Conservation (phyloP, 2,797 vertebrate genomes). For the Pipistrellus kuhlii region DNA sequence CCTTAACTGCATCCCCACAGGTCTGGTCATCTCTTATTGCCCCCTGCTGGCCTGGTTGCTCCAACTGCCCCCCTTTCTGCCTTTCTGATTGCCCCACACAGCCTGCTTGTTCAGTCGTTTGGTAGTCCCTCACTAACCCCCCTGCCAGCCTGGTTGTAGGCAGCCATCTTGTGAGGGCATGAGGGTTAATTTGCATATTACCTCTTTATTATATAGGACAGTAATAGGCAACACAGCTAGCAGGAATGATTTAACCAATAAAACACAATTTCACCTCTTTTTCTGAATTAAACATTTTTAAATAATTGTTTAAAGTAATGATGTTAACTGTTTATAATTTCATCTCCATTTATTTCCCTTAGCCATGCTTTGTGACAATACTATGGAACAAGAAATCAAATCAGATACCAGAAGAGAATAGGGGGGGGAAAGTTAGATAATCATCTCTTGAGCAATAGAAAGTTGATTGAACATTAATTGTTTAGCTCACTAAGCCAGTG, state of each 20-base stretch:
- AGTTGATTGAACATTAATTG: neutral
- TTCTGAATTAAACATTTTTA: constrained; percentile 50
- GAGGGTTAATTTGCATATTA: too few species aligned
- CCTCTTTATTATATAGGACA: neutral
- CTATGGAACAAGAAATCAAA: neutral
- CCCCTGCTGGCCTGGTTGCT: too few species aligned
- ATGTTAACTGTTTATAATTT: constrained; percentile 52
- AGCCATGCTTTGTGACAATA: neutral
- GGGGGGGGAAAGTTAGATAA: neutral
- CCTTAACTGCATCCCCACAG: too few species aligned
- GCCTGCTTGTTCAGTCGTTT: too few species aligned
- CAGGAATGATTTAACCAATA: constrained; percentile 25
- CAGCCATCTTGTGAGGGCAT: too few species aligned
- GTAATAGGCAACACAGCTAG: neutral
- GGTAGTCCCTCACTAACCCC: too few species aligned
- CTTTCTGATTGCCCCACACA: too few species aligned
- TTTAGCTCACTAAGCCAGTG: constrained; percentile 22
- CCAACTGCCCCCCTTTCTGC: too few species aligned
- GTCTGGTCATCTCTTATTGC: too few species aligned
- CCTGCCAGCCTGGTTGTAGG: too few species aligned
- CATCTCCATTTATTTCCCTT: neutral
- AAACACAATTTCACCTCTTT: constrained; percentile 47
- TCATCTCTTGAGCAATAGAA: neutral
- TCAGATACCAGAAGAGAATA: constrained; percentile 22
- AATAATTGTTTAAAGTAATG: constrained; percentile 57